These are phyloP conservation scores for Melanaphis sacchari DNA, from an alignment of 1,140 invertebrate species.

Conservation along the genomic window DNA sequence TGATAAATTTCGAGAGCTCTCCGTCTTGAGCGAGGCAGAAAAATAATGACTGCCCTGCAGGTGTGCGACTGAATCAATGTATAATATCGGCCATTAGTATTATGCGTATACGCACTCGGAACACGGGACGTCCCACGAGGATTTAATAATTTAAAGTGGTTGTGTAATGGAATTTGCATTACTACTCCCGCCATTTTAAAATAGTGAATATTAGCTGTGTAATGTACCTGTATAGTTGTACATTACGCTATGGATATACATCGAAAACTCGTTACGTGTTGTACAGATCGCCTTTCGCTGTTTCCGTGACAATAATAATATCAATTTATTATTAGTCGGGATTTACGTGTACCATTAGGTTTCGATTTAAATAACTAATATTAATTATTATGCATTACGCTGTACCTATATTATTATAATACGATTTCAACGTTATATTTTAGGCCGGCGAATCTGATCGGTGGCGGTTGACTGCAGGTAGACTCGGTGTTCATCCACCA, in stretches of 20 bases:
- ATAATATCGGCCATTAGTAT: not conserved
- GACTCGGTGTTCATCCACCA: not conserved
- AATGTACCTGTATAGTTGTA: not conserved
- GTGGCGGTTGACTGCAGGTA: too few relatives aligned
- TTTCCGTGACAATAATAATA: not conserved
- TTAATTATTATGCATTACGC: not conserved
- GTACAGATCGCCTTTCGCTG: not conserved
- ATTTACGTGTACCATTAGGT: not conserved
- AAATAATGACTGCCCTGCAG: not conserved
- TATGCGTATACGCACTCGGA: not conserved
- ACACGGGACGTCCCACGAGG: not conserved
- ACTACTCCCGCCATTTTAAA: not conserved
- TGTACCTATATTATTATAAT: not conserved
- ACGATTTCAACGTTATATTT: not conserved
- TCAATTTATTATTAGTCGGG: not conserved
- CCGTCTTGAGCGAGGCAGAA: not conserved
- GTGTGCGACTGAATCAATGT: not conserved
- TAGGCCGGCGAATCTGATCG: not conserved
- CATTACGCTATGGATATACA: not conserved
- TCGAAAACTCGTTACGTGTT: not conserved
- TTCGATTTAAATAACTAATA: not conserved
- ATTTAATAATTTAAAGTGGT: constrained; percentile 16
- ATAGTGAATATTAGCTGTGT: not conserved
- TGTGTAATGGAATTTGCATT: not conserved
- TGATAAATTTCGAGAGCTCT: not conserved